These are phyloP conservation scores for Fregata magnificens DNA, from an alignment of 2,113 vertebrate species.

Conservation along the genomic window DNA sequence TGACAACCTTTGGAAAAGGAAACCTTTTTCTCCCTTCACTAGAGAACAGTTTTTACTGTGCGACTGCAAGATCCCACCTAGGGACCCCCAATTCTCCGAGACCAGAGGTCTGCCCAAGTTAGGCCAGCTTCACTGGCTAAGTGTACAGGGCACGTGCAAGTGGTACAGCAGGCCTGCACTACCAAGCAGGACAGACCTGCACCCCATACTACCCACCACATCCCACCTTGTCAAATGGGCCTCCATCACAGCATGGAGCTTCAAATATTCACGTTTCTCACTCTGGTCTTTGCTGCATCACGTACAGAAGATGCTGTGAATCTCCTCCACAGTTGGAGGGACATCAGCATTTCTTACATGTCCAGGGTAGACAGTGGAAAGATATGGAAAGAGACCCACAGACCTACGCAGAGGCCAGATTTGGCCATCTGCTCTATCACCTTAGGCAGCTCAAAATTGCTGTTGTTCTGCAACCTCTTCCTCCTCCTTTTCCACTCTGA, in stretches of 20 bases:
- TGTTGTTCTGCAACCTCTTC: not conserved
- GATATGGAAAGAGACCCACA: not conserved
- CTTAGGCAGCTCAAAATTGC: not conserved
- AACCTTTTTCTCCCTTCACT: not conserved
- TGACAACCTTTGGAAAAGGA: not conserved
- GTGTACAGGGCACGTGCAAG: accelerated
- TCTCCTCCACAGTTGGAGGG: not conserved
- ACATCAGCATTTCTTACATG: not conserved
- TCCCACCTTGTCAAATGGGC: not conserved
- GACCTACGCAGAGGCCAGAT: not conserved
- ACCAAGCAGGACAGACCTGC: not conserved
- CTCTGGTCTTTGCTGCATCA: not conserved
- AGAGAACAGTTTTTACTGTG: not conserved
- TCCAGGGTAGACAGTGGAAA: not conserved
- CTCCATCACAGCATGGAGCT: not conserved
- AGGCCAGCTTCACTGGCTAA: not conserved
- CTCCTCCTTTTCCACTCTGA: not conserved
- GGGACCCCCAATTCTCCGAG: not conserved
- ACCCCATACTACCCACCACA: not conserved
- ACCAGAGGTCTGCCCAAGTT: not conserved
- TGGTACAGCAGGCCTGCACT: not conserved
- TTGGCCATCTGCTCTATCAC: not conserved
- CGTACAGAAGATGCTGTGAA: not conserved
- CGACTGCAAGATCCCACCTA: not conserved
- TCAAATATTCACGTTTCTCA: not conserved